A percentile compares a stretch with the other conserved stretches of the same genome.
Conservation (phyloP, 2,888 invertebrate species). For the Lithophane ornitopus region DNA sequence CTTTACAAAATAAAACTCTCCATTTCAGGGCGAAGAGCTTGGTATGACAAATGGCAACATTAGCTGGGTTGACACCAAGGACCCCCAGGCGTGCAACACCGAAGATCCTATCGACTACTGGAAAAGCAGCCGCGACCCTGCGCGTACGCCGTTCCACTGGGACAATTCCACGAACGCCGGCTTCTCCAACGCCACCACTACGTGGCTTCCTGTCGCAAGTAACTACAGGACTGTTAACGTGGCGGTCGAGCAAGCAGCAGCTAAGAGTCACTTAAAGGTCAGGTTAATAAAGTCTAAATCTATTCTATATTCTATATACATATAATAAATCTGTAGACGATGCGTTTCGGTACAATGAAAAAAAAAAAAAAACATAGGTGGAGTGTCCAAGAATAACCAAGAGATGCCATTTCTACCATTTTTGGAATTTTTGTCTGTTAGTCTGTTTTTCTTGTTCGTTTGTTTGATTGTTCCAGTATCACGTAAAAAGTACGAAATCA, state of each 20-base stretch:
- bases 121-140: constrained; percentile 91
- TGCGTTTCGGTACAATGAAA: no score
- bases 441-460: no score
- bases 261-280: constrained; percentile 89
- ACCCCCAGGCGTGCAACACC: constrained; percentile 92
- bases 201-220: constrained; percentile 92
- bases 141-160: constrained; percentile 92
- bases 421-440: no score
- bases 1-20: background rate
- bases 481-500: no score
- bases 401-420: no score
- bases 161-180: constrained; percentile 86
- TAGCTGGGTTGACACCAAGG: constrained; percentile 91
- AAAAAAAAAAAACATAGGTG: no score
- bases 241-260: constrained; percentile 80
- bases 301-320: no score
- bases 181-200: constrained; percentile 82
- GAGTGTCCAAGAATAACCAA: no score
- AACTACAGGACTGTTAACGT: constrained; percentile 92
- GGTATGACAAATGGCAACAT: constrained; percentile 93
- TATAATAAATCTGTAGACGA: no score
- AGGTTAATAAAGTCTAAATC: constrained; percentile 21
- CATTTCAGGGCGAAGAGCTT: constrained; percentile 94
- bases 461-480: no score
- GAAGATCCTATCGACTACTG: constrained; percentile 91